These are phyloP conservation scores for Otolemur crassicaudatus DNA, from an alignment of 2,797 vertebrate genomes.

Conservation along the genomic window DNA sequence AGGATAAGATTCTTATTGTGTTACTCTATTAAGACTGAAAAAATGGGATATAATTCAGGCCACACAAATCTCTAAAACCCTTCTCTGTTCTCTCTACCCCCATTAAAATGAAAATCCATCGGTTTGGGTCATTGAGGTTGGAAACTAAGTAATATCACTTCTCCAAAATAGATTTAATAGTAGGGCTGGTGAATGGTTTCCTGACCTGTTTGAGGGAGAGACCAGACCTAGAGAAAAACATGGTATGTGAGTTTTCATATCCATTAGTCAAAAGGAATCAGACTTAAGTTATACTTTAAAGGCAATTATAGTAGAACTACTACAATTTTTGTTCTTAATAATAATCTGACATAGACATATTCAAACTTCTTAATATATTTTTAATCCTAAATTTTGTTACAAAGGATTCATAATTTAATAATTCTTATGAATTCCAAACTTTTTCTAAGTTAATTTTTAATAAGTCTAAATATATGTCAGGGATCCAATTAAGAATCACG, in stretches of 20 bases:
- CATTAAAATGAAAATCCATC: slow-evolving; percentile 47
- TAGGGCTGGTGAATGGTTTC: slow-evolving; percentile 73
- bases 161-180: slow-evolving; percentile 85
- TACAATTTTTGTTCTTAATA: not conserved
- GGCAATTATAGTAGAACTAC: not conserved
- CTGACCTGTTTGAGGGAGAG: slow-evolving; percentile 75
- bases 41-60: not conserved
- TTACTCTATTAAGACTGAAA: not conserved
- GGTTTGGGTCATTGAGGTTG: slow-evolving; percentile 74
- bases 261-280: slow-evolving; percentile 54
- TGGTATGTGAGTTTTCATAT: slow-evolving; percentile 65
- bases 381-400: slow-evolving; percentile 43
- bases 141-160: slow-evolving; percentile 79
- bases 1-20: not conserved
- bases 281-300: slow-evolving; percentile 42
- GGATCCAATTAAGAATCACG: not conserved
- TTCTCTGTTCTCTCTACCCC: not conserved
- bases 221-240: slow-evolving; percentile 69
- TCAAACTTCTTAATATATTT: slow-evolving; percentile 10
- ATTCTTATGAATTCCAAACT: not conserved
- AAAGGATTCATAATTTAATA: not conserved
- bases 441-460: slow-evolving; percentile 41
- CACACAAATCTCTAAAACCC: not conserved
- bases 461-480: not conserved
- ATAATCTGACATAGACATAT: not conserved